phyloP scores from a whole-genome alignment of 2,113 vertebrate genomes.

The Sylvietta virens region DNA sequence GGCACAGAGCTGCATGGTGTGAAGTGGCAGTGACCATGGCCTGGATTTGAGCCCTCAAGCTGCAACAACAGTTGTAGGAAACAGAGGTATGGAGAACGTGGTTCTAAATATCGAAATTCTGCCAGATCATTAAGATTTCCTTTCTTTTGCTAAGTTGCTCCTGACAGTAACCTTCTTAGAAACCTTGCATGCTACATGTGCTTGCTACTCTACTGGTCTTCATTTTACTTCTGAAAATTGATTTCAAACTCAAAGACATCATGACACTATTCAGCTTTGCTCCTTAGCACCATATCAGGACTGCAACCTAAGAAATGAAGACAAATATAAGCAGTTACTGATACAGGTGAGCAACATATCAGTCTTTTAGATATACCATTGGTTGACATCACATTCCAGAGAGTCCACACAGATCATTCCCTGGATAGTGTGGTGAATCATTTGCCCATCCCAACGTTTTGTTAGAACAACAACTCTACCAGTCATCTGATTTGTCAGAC shows the following conservation, averaged over 20 bases:
- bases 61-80: not conserved
- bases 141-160: not conserved
- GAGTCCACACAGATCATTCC: not conserved
- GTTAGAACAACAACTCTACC: not conserved
- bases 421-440: not conserved
- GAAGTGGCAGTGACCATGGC: not conserved
- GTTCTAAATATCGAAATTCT: not conserved
- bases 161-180: not conserved
- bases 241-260: not conserved
- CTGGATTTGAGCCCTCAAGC: not conserved
- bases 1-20: not conserved
- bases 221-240: not conserved
- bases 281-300: not conserved
- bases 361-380: not conserved
- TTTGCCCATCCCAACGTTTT: not conserved
- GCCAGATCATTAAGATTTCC: not conserved
- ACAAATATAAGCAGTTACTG: not conserved
- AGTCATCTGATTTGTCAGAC: constrained; percentile 24
- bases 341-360: not conserved
- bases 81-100: not conserved
- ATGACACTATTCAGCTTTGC: not conserved
- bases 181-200: not conserved
- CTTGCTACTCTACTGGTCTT: not conserved
- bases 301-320: not conserved
- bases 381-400: not conserved